Evolutionary conservation across 2,888 invertebrate genomes (phyloP).

Genomic region (Nomada flava): DNA sequence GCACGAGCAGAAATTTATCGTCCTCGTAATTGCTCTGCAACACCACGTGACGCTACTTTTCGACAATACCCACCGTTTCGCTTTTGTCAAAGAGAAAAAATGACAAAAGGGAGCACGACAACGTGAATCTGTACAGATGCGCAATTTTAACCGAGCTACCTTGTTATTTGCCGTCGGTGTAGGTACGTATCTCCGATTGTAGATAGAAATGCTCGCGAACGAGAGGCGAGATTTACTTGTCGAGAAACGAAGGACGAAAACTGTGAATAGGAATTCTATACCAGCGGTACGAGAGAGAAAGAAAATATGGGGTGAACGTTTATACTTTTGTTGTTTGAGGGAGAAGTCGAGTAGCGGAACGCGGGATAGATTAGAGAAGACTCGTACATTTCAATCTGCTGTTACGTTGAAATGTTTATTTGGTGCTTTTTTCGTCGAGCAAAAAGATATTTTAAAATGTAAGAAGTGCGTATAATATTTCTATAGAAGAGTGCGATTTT

Average conservation of each 20-base stretch:
- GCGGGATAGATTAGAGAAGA: neutral
- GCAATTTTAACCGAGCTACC: neutral
- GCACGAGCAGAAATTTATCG: slow-evolving; percentile 52
- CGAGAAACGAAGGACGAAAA: neutral
- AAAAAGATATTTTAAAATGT: too few relatives aligned
- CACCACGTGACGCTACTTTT: slow-evolving; percentile 21
- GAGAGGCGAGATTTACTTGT: neutral
- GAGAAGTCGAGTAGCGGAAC: neutral
- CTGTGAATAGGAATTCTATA: slow-evolving; percentile 5
- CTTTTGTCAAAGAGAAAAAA: slow-evolving; percentile 17
- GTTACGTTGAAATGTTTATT: neutral
- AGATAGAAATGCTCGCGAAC: neutral
- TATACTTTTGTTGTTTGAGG: neutral
- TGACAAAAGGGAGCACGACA: neutral
- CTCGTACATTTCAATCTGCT: neutral
- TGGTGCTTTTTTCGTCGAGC: too few relatives aligned
- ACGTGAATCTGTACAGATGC: neutral
- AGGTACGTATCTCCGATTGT: neutral
- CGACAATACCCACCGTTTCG: slow-evolving; percentile 39
- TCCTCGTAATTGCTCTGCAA: slow-evolving; percentile 43
- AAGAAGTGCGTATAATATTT: too few relatives aligned
- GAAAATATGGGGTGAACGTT: neutral
- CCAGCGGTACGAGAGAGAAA: neutral
- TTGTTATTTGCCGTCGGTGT: slow-evolving; percentile 5
- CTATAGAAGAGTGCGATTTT: too few relatives aligned